These are phyloP conservation scores for Micoletzkya japonica DNA, from an alignment of 2,888 invertebrate species.

Conservation along the genomic window DNA sequence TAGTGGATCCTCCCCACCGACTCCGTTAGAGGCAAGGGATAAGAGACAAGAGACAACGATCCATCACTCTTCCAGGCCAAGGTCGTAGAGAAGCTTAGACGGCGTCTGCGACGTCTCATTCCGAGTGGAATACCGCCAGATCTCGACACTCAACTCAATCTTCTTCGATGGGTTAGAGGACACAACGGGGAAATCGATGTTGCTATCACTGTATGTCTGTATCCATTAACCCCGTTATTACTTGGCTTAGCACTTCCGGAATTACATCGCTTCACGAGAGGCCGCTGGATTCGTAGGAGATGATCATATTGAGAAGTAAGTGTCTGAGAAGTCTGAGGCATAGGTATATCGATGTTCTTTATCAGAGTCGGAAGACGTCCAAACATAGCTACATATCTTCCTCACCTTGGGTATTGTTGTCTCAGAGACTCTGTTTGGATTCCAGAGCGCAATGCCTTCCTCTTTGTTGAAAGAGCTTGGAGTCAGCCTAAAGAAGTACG, in stretches of 20 bases:
- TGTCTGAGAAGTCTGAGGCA: not conserved
- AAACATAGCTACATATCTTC: conserved; percentile 10
- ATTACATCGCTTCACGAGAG: conserved; percentile 41
- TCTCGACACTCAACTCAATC: conserved; percentile 48
- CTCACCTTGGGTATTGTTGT: conserved; percentile 18
- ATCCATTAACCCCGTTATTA: not conserved
- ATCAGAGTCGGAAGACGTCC: conserved; percentile 6
- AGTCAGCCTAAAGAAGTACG: conserved; percentile 47
- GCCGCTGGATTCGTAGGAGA: conserved; percentile 47
- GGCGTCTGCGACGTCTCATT: conserved; percentile 9
- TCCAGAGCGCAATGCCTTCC: conserved; percentile 46
- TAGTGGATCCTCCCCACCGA: too few species aligned
- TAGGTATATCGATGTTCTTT: not conserved
- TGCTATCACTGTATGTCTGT: conserved; percentile 11
- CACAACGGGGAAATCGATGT: conserved; percentile 29
- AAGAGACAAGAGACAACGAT: too few species aligned
- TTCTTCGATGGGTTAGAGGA: conserved; percentile 47
- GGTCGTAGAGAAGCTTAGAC: conserved; percentile 9
- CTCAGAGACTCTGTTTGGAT: conserved; percentile 34
- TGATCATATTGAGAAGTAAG: conserved; percentile 37
- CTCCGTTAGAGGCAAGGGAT: too few species aligned
- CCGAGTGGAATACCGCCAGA: conserved; percentile 43
- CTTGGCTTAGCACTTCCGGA: conserved; percentile 35
- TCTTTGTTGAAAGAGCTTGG: conserved; percentile 51
- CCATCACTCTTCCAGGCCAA: conserved; percentile 14